Evolutionary conservation across 2,888 invertebrate genomes (phyloP).

Genomic region (Trissolcus japonicus): DNA sequence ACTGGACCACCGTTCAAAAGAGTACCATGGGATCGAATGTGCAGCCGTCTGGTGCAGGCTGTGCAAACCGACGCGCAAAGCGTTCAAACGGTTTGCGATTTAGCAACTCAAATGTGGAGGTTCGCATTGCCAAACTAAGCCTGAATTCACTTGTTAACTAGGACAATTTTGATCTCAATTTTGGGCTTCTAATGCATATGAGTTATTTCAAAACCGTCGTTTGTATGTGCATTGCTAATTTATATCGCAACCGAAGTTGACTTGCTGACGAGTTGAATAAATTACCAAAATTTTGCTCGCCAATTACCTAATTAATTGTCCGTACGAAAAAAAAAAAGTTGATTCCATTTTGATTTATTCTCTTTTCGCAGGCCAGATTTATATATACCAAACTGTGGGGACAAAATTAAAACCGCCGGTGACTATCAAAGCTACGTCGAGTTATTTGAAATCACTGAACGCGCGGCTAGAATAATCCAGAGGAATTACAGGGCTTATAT

Average conservation of each 20-base stretch:
- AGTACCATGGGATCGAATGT: conserved; percentile 77
- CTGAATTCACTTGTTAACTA: conserved; percentile 2
- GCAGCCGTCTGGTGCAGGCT: conserved; percentile 83
- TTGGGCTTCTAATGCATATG: no score
- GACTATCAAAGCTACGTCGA: conserved; percentile 83
- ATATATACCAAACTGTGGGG: conserved; percentile 81
- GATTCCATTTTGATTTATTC: neutral
- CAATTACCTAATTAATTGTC: no score
- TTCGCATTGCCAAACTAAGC: conserved; percentile 41
- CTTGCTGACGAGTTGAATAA: no score
- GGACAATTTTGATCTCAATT: no score
- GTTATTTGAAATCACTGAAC: conserved; percentile 79
- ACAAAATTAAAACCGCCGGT: conserved; percentile 80
- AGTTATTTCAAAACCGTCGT: no score
- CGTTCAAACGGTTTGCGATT: conserved; percentile 78
- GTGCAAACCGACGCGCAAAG: conserved; percentile 78
- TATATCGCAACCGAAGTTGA: no score
- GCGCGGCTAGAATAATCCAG: conserved; percentile 80
- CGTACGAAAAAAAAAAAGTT: no score
- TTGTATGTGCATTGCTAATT: no score
- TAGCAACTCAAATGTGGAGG: conserved; percentile 81
- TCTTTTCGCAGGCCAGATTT: conserved; percentile 74
- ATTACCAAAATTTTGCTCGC: no score
- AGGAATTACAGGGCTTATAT: conserved; percentile 81
- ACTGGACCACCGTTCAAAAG: conserved; percentile 82